These are phyloP conservation scores for Charina bottae DNA, from an alignment of 2,113 vertebrate genomes.

Conservation along the genomic window DNA sequence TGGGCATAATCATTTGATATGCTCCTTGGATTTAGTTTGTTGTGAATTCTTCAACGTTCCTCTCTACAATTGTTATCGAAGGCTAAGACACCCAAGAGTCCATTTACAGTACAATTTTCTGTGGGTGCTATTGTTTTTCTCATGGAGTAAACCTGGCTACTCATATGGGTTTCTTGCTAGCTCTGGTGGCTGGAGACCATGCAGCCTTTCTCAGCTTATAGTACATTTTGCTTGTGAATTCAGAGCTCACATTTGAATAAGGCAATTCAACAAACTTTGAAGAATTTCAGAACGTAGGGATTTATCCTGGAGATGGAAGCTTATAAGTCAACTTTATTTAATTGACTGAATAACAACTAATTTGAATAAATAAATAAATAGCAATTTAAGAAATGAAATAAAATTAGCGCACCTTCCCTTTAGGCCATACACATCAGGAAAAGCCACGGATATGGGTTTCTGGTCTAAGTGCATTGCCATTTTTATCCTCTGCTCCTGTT, in stretches of 20 bases:
- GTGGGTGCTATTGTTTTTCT: not conserved
- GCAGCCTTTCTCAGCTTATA: not conserved
- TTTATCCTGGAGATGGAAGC: not conserved
- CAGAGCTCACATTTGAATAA: not conserved
- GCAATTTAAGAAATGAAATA: not conserved
- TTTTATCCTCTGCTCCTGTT: not conserved
- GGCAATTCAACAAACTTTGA: not conserved
- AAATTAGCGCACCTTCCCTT: not conserved
- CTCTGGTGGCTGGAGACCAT: not conserved
- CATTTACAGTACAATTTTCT: slow-evolving; percentile 22
- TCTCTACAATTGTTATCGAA: not conserved
- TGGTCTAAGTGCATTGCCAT: not conserved
- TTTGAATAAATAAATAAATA: not conserved
- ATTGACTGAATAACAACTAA: not conserved
- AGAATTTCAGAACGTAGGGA: not conserved
- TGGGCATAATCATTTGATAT: slow-evolving; percentile 25
- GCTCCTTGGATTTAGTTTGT: not conserved
- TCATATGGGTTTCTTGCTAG: not conserved
- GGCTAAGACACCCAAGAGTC: not conserved
- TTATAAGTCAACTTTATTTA: not conserved
- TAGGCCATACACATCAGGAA: not conserved
- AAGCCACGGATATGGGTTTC: not conserved
- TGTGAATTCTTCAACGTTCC: slow-evolving; percentile 20
- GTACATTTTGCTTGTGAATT: not conserved
- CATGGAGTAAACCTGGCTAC: not conserved